A percentile compares a stretch with the other conserved stretches of the same genome.
Conservation (phyloP, 2,888 invertebrate genomes). For the Drosophila kambysellisi region DNA sequence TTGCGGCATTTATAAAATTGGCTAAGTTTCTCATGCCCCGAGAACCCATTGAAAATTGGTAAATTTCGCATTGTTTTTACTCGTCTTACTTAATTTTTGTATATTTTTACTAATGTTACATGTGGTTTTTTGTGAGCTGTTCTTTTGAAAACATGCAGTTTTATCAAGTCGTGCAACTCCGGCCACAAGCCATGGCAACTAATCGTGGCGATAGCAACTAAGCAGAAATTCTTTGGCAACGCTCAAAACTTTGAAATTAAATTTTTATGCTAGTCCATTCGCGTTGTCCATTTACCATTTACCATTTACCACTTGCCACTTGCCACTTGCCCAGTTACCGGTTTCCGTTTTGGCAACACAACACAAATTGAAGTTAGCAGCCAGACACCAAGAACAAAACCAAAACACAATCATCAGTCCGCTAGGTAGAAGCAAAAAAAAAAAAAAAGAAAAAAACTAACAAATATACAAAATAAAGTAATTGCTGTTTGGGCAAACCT, state of each 20-base stretch:
- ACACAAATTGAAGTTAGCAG: constrained; percentile 36
- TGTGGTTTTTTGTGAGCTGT: constrained; percentile 1
- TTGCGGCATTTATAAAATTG: background rate
- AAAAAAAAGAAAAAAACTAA: constrained; percentile 14
- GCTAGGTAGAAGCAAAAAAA: constrained; percentile 34
- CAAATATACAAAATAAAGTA: constrained; percentile 36
- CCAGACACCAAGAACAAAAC: constrained; percentile 24
- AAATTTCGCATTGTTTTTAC: background rate
- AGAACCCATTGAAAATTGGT: background rate
- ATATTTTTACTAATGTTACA: constrained; percentile 19
- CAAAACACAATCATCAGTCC: constrained; percentile 40
- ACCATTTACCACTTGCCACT: constrained; percentile 6
- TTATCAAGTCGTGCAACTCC: constrained; percentile 2
- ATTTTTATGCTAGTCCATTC: constrained; percentile 31
- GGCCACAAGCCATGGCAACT: constrained; percentile 26
- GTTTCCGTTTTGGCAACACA: constrained; percentile 36
- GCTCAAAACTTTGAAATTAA: constrained; percentile 43
- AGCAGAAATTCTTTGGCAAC: constrained; percentile 44
- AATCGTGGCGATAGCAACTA: constrained; percentile 40
- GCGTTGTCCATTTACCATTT: constrained; percentile 29
- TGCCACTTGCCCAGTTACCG: constrained; percentile 23
- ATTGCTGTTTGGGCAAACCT: constrained; percentile 59
- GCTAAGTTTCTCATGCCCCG: background rate
- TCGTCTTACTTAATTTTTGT: background rate
- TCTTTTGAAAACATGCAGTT: background rate